These are phyloP conservation scores for Lipotes vexillifer DNA, from an alignment of 2,113 vertebrate species.

Conservation along the genomic window DNA sequence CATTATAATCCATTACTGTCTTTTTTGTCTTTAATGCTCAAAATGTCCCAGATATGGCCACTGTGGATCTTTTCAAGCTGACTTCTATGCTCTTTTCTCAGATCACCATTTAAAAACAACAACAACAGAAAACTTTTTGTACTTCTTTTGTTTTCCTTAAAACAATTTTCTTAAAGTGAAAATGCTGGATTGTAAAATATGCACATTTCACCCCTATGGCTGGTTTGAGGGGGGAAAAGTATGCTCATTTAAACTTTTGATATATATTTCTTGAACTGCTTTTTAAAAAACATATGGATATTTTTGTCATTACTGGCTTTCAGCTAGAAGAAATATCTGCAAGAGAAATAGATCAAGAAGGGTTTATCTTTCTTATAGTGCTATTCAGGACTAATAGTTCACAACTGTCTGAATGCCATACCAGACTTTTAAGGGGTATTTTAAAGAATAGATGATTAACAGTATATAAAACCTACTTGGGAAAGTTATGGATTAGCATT, in stretches of 20 bases:
- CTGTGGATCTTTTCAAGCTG: neutral
- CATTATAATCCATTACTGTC: neutral
- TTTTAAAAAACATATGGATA: slow-evolving; percentile 6
- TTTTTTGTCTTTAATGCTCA: neutral
- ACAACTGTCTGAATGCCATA: neutral
- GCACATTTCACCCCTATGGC: neutral
- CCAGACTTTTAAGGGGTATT: neutral
- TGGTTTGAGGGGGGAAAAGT: neutral
- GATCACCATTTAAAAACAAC: neutral
- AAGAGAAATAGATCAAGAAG: neutral
- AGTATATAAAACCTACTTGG: neutral
- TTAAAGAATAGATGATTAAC: neutral
- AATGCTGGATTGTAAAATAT: neutral
- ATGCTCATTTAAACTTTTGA: neutral
- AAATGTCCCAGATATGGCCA: neutral
- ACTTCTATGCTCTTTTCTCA: neutral
- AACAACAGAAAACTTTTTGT: neutral
- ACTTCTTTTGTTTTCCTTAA: neutral
- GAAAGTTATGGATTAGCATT: neutral
- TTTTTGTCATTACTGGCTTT: neutral
- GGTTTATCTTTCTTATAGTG: neutral
- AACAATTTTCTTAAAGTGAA: slow-evolving; percentile 5
- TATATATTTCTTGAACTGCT: neutral
- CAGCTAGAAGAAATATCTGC: neutral
- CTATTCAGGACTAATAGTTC: neutral